Conservation (phyloP, 2,797 vertebrate genomes). For the Gallinago nigripennis region DNA sequence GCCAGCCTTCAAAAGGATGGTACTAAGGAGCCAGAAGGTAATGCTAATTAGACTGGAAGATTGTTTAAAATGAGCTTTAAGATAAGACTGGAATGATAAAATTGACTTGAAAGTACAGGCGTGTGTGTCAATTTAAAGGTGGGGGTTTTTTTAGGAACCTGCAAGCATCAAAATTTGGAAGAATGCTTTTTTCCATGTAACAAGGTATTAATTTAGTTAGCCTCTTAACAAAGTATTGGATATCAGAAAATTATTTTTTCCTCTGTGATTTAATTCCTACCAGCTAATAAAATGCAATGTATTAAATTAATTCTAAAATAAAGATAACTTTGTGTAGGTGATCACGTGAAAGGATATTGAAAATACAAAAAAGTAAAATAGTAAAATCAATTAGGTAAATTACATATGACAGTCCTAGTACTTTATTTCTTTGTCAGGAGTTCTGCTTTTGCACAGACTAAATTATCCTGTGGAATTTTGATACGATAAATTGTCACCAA, state of each 20-base stretch:
- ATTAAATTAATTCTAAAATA: not conserved
- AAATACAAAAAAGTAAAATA: not conserved
- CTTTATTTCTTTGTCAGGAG: not conserved
- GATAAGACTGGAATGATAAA: not conserved
- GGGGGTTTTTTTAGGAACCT: not conserved
- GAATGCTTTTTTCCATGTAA: not conserved
- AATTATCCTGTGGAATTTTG: not conserved
- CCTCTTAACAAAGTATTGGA: not conserved
- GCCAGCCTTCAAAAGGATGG: constrained; percentile 5
- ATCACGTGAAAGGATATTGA: not conserved
- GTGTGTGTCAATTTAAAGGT: fast-evolving
- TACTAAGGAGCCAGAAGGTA: constrained; percentile 27
- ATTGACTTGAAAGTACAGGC: not conserved
- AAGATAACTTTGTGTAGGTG: not conserved
- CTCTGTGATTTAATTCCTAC: not conserved
- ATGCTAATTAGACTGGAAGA: constrained; percentile 54
- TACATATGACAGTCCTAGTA: not conserved
- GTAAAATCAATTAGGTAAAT: not conserved
- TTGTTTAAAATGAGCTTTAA: constrained; percentile 31
- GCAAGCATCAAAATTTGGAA: not conserved
- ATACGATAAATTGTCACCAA: not conserved
- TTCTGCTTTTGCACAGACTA: not conserved
- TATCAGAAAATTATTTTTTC: not conserved
- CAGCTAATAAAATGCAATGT: not conserved
- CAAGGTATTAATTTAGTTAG: not conserved